These are phyloP conservation scores for Globia sparganii DNA, from an alignment of 2,888 invertebrate genomes.

Conservation along the genomic window DNA sequence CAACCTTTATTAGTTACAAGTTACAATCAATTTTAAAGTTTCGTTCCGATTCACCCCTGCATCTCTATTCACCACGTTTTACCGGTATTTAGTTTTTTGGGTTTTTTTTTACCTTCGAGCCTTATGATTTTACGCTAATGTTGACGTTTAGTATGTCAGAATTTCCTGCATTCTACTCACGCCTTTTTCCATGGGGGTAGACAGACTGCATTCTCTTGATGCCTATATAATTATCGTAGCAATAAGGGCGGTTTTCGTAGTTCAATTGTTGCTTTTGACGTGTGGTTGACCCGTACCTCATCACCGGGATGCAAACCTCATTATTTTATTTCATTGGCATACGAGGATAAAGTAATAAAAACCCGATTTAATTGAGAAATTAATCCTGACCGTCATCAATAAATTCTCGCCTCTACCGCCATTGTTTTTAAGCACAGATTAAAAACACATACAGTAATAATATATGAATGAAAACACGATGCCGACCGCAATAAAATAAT, in stretches of 20 bases:
- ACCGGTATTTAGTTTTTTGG: no score
- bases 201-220: not conserved
- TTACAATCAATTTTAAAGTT: no score
- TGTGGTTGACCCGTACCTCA: not conserved
- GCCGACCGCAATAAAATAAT: constrained; percentile 68
- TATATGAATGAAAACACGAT: constrained; percentile 58
- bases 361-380: constrained; percentile 33
- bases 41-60: no score
- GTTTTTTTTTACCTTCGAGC: not conserved
- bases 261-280: not conserved
- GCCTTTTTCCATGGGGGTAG: no score
- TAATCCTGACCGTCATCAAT: constrained; percentile 32
- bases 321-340: constrained; percentile 14
- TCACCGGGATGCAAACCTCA: not conserved
- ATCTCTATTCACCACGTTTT: no score
- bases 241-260: not conserved
- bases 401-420: constrained; percentile 18
- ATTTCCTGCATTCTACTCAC: not conserved
- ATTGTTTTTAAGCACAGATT: constrained; percentile 55
- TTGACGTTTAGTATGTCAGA: no score
- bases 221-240: not conserved
- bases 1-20: no score
- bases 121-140: not conserved
- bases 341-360: constrained; percentile 16
- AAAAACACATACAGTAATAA: constrained; percentile 36